Base-by-base conservation (phyloP, 1,140 invertebrate genomes). In the Micrasema longulum region DNA sequence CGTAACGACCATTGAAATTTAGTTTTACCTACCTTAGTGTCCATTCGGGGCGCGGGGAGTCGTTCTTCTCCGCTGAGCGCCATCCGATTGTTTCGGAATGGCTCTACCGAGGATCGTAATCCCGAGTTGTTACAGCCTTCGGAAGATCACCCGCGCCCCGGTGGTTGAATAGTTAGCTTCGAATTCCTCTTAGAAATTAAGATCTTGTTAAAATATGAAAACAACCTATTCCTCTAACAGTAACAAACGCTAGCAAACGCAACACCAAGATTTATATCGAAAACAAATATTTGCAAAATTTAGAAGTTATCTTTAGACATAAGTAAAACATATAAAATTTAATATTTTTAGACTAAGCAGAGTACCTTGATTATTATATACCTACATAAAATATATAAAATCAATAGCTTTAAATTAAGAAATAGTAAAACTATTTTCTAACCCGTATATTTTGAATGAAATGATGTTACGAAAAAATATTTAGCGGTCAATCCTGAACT, bases 341-440 rank as follows among this genome's bases (percentile, higher is more conserved):
- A 57, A 68, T 75, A 72, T 71, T 76, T 75, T 76, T 72, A 72
- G 67, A 50, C 14, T 76, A 76, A 76, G 74, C 72, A 72, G 71
- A 76, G 74, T 76, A 76, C 74, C 74, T 76, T 76, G 71, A 76
- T 73, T 73, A 75, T 63, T 72, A 72, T 72, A 67, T 60, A 47
- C 62, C 38, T 68, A 72, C 66, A 62, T 66, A 60, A 67, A 22
- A 72, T 35, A 71, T 67, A 50, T 76, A 76, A 68, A 76, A 43
- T 76, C 67, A 73, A 76, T 76, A 76, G 71, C 70, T 75, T 75
- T 75, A 75, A 75, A 67, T 70, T 52, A 68, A 45, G 71, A 76
- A 76, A 73, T 73, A 76, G 74, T 76, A 48, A 68, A 76, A 76
- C 74, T 76, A 76, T 76, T 76, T 76, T 76, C 74, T 76, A 76